Base-by-base conservation (phyloP, 2,797 vertebrate genomes). In the Parauchenoglanis punctatus region DNA sequence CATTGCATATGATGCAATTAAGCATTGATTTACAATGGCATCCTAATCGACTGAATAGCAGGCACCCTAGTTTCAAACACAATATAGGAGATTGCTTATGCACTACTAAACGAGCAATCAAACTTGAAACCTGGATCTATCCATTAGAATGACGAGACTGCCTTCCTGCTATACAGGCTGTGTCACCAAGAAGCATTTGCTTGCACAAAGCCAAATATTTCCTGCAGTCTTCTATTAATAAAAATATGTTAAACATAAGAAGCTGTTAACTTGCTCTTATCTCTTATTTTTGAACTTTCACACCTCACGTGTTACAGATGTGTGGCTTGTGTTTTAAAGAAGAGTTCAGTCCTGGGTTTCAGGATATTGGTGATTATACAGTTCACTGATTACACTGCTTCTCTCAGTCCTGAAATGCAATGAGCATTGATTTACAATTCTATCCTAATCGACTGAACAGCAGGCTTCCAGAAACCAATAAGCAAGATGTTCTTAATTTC, bases 401-500 rank as follows among this genome's bases (percentile, higher is more conserved):
- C 61, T 83, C 40, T 25, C 58, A 58, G 76, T 86, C 72, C 40
- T 28, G 75, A 85, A 84, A 91, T 88, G 87, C 85, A 92, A 90
- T 90, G 84, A 89, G 77, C 87, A 91, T 87, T 93, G 91, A 93
- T 91, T 91, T 89, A 91, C 88, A 91, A 89, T 87, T 82, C 80
- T 35, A 76, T 12, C 56, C 76, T 87, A 88, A 92, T 91, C 84
- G 86, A 83, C 81, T 85, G 75, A 86, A 87, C 84, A 85, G 87
- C 87, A 83, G 59, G 61, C 81, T 84, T 87, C 73, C 61, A 70
- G 81, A 83, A 81, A 87, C 75, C 75, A 80, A 78, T 58, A 67
- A 68, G 81, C 70, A 83, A 61, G 65, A 88, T 68, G 75, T 23
- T 84, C 46, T 80, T 78, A 63, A 72, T 80, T 85, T 72, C 56